Evolutionary conservation across 37 sponge, comb jelly and placozoan species (phyloP).

Genomic region (Spongilla lacustris): DNA sequence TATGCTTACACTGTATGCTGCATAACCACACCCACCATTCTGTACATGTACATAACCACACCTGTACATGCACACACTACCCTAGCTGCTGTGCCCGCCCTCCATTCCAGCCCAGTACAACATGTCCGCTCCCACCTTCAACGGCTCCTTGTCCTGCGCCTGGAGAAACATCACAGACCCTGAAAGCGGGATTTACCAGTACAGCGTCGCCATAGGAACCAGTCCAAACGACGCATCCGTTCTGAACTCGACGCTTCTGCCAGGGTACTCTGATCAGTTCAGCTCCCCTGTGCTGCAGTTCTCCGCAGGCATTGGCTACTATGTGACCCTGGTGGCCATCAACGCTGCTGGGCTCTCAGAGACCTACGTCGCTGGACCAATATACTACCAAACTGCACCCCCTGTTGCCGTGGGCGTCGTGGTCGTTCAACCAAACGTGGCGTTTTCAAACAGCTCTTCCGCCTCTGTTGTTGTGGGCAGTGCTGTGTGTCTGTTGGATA

Average conservation of each 20-base stretch:
- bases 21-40: background rate
- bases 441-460: background rate
- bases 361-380: slow-evolving; percentile 5
- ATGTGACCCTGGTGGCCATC: slow-evolving; percentile 34
- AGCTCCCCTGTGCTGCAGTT: slow-evolving; percentile 34
- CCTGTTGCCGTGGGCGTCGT: slow-evolving; percentile 37
- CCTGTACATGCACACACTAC: background rate
- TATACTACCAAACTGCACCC: slow-evolving; percentile 31
- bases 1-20: background rate
- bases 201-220: slow-evolving; percentile 61
- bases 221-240: slow-evolving; percentile 35
- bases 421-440: slow-evolving; percentile 45
- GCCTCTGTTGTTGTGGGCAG: background rate
- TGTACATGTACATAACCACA: background rate
- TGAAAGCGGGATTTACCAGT: slow-evolving; percentile 49
- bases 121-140: background rate
- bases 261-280: slow-evolving; percentile 12
- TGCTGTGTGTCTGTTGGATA: slow-evolving; percentile 58
- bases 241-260: slow-evolving; percentile 16
- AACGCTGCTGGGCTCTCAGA: slow-evolving; percentile 63
- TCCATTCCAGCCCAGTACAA: background rate
- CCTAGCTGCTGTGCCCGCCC: background rate
- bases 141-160: slow-evolving; percentile 31
- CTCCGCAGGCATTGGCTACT: slow-evolving; percentile 10
- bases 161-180: slow-evolving; percentile 63